Evolutionary conservation across 2,888 invertebrate genomes (phyloP).

Genomic region (Pristionchus entomophagus): DNA sequence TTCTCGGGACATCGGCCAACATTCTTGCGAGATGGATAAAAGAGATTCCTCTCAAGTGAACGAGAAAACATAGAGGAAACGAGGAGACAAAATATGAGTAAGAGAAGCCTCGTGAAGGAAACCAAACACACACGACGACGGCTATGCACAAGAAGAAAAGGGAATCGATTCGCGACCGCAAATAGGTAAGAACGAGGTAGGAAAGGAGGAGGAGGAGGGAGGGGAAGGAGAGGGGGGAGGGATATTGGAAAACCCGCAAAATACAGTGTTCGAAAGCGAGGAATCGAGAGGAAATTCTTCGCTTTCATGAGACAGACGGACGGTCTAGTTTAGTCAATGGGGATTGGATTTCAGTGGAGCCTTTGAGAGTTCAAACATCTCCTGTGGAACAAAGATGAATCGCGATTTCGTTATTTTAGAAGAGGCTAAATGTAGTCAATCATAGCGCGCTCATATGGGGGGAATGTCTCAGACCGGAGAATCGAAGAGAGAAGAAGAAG

Average conservation of each 20-base stretch:
- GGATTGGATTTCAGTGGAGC: background rate
- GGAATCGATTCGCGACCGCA: background rate
- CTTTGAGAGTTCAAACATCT: background rate
- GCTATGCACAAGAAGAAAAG: slow-evolving; percentile 4
- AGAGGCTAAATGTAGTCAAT: too few species aligned
- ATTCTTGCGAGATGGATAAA: too few species aligned
- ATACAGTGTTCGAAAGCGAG: background rate
- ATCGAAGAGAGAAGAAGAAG: too few species aligned
- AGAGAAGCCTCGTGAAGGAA: slow-evolving; percentile 52
- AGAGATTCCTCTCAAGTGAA: too few species aligned
- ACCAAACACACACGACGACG: slow-evolving; percentile 49
- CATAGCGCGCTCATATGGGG: too few species aligned
- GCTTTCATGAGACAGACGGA: background rate
- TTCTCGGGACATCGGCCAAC: too few species aligned
- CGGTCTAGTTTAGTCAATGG: background rate
- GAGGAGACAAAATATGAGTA: slow-evolving; percentile 45
- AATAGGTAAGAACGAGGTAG: slow-evolving; percentile 18
- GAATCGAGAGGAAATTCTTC: background rate
- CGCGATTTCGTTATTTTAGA: too few species aligned
- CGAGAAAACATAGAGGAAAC: background rate
- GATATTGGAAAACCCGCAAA: background rate
- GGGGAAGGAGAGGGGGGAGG: background rate
- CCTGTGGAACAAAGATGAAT: background rate
- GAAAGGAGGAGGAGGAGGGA: slow-evolving; percentile 48
- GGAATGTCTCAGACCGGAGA: too few species aligned